Percentiles rank a stretch among this genome's conserved stretches.
These are phyloP conservation scores for Habrosyne pyritoides DNA, from an alignment of 2,888 invertebrate species.

Conservation along the genomic window DNA sequence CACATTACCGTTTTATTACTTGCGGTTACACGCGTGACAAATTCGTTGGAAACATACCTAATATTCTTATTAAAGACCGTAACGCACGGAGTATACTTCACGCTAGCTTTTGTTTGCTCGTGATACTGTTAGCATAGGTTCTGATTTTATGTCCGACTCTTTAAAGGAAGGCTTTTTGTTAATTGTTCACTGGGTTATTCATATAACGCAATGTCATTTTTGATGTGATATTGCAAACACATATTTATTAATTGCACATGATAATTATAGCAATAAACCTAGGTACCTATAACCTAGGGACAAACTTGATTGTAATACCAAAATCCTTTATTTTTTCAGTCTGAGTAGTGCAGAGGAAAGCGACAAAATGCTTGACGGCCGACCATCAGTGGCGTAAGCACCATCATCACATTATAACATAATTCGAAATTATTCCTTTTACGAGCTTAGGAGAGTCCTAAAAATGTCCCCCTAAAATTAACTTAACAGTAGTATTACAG, in stretches of 20 bases:
- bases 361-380: constrained; percentile 89
- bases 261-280: too few species aligned
- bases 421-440: constrained; percentile 33
- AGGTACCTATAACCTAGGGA: too few species aligned
- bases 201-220: too few species aligned
- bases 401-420: constrained; percentile 15
- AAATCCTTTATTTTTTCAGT: constrained; percentile 62
- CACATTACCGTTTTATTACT: not conserved
- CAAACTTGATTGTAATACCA: too few species aligned
- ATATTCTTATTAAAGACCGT: not conserved
- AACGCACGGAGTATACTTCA: not conserved
- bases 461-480: constrained; percentile 48
- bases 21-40: not conserved
- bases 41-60: not conserved
- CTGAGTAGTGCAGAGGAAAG: constrained; percentile 88
- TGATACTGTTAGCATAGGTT: not conserved
- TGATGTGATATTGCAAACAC: too few species aligned
- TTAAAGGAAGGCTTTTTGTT: not conserved
- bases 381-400: constrained; percentile 86
- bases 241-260: too few species aligned
- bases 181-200: too few species aligned
- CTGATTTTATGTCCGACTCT: not conserved
- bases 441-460: constrained; percentile 54
- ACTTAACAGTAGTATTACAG: constrained; percentile 47
- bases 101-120: not conserved